A percentile compares a stretch with the other conserved stretches of the same genome.
phyloP scores from a whole-genome alignment of 2,888 invertebrate species.

The Andrena praecox region DNA sequence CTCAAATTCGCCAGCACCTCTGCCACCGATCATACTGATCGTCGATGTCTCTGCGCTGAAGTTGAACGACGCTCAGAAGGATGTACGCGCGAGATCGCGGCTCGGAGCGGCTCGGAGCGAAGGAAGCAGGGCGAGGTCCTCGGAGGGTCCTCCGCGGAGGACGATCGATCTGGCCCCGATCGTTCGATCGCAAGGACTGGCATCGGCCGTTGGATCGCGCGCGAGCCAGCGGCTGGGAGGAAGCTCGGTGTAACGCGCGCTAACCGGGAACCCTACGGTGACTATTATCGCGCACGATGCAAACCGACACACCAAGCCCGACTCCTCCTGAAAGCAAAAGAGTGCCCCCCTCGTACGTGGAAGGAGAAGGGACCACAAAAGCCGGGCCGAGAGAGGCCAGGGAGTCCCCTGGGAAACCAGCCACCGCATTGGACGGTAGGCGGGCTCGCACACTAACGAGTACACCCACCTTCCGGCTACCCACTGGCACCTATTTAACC shows the following conservation, averaged over 20 bases:
- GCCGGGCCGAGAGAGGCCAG: conserved; percentile 75
- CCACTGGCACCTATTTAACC: conserved; percentile 73
- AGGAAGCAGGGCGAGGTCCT: neutral
- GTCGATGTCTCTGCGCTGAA: neutral
- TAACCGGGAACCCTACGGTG: conserved; percentile 72
- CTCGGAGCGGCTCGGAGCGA: neutral
- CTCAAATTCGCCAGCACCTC: neutral
- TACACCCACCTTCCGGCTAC: conserved; percentile 80
- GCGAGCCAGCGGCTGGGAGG: neutral
- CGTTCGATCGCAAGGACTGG: conserved; percentile 58
- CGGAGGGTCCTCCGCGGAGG: conserved; percentile 25
- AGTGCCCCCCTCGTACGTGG: conserved; percentile 49
- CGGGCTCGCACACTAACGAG: conserved; percentile 79
- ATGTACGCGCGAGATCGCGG: neutral
- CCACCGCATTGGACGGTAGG: conserved; percentile 84
- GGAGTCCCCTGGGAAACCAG: conserved; percentile 82
- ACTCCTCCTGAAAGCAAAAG: conserved; percentile 61
- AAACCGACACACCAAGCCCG: conserved; percentile 66
- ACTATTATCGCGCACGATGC: conserved; percentile 78
- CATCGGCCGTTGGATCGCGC: conserved; percentile 21
- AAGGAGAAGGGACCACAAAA: conserved; percentile 80
- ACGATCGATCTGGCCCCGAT: conserved; percentile 63
- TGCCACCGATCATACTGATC: neutral
- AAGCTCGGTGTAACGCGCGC: conserved; percentile 52
- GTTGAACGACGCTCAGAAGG: neutral